Evolutionary conservation across 2,797 vertebrate species (phyloP).

Genomic region (Hemitrygon akajei): DNA sequence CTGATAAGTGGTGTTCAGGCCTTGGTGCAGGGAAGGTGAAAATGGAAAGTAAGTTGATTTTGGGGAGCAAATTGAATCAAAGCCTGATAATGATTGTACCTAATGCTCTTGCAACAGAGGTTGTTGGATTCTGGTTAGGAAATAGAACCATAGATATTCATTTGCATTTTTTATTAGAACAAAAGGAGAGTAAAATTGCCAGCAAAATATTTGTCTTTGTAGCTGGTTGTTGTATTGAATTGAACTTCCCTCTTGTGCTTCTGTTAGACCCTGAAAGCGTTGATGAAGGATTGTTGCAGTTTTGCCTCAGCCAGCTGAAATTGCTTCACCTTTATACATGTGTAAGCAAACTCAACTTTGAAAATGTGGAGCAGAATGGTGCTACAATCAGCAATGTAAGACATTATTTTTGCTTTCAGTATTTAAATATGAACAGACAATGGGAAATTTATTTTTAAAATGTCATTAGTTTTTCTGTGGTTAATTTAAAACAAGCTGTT

Average conservation of each 20-base stretch:
- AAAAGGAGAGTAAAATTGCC: neutral
- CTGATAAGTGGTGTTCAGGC: neutral
- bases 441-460: neutral
- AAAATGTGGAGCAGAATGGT: slow-evolving; percentile 45
- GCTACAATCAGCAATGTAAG: slow-evolving; percentile 61
- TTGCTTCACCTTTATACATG: slow-evolving; percentile 80
- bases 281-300: slow-evolving; percentile 73
- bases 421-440: neutral
- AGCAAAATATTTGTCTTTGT: neutral
- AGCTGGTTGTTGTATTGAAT: neutral
- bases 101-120: neutral
- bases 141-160: neutral
- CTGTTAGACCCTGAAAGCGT: slow-evolving; percentile 72
- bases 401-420: slow-evolving; percentile 36
- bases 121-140: neutral
- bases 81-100: neutral
- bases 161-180: neutral
- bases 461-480: neutral
- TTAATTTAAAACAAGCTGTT: neutral
- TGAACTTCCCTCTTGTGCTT: slow-evolving; percentile 38
- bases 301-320: slow-evolving; percentile 77
- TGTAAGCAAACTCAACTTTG: slow-evolving; percentile 66
- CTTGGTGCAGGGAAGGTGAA: neutral
- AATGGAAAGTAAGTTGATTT: neutral
- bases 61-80: neutral